phyloP scores from a whole-genome alignment of 2,888 invertebrate genomes.

The Barypeithes pellucidus region DNA sequence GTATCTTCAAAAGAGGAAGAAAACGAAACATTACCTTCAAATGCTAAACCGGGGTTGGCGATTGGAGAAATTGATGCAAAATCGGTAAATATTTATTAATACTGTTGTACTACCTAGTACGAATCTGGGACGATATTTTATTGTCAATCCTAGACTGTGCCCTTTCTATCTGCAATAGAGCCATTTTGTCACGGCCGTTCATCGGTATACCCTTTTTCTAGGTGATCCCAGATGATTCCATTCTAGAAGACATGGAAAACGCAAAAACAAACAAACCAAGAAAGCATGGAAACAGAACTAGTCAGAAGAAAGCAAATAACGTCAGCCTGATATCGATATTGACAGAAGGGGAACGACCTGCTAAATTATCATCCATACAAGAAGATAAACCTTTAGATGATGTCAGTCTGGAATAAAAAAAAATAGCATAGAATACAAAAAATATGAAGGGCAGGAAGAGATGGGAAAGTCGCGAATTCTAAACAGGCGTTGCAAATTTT shows the following conservation, averaged over 20 bases:
- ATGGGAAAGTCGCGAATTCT: not conserved
- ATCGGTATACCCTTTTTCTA: not conserved
- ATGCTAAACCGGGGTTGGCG: constrained; percentile 63
- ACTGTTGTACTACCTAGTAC: too few species aligned
- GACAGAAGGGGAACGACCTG: constrained; percentile 3
- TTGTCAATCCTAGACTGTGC: too few species aligned
- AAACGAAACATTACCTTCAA: not conserved
- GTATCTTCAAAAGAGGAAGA: constrained; percentile 64
- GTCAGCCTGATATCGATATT: not conserved
- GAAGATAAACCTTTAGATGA: constrained; percentile 7
- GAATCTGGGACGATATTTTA: too few species aligned
- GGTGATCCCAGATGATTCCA: constrained; percentile 41
- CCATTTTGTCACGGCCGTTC: too few species aligned
- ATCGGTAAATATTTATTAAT: constrained; percentile 62
- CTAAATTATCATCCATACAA: not conserved
- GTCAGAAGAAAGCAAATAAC: not conserved
- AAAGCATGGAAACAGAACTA: constrained; percentile 10
- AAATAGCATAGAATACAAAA: too few species aligned
- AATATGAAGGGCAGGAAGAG: not conserved
- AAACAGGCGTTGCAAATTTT: too few species aligned
- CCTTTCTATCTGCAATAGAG: too few species aligned
- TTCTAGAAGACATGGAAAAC: constrained; percentile 35
- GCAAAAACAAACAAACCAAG: constrained; percentile 11
- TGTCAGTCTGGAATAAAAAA: constrained; percentile 18
- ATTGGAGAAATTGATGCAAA: constrained; percentile 70